Evolutionary conservation across 2,797 vertebrate species (phyloP).

Genomic region (Loris lydekkerianus): DNA sequence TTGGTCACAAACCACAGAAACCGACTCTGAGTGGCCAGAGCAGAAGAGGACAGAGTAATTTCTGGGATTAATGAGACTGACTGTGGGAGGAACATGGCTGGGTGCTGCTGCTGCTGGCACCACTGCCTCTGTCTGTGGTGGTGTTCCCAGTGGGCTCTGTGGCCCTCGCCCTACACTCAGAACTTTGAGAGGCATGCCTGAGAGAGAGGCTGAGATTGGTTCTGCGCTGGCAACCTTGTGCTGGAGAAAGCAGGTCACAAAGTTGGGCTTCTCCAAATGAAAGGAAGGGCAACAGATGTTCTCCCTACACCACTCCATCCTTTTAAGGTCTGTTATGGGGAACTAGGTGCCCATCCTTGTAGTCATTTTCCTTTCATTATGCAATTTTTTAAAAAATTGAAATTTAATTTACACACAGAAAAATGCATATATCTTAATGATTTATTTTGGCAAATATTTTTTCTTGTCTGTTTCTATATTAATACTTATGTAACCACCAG

Average conservation of each 20-base stretch:
- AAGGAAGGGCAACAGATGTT: no score
- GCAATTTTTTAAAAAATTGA: neutral
- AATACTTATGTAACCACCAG: neutral
- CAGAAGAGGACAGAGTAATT: neutral
- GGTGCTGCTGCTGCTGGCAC: neutral
- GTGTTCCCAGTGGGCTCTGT: neutral
- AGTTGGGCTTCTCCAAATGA: no score
- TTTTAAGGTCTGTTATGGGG: neutral
- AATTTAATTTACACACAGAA: neutral
- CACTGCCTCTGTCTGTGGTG: neutral
- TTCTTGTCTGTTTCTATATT: neutral
- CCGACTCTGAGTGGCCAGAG: neutral
- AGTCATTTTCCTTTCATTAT: no score
- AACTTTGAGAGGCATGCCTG: neutral
- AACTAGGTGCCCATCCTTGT: neutral
- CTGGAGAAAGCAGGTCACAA: no score
- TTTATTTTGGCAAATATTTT: neutral
- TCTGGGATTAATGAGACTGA: neutral
- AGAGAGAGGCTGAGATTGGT: neutral
- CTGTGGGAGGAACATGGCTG: neutral
- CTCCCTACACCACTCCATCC: neutral
- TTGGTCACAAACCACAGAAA: conserved; percentile 47
- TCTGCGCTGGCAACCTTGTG: neutral
- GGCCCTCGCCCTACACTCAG: neutral
- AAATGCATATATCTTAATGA: conserved; percentile 6